These are phyloP conservation scores for Orthonyx spaldingii DNA, from an alignment of 2,113 vertebrate genomes.

Conservation along the genomic window DNA sequence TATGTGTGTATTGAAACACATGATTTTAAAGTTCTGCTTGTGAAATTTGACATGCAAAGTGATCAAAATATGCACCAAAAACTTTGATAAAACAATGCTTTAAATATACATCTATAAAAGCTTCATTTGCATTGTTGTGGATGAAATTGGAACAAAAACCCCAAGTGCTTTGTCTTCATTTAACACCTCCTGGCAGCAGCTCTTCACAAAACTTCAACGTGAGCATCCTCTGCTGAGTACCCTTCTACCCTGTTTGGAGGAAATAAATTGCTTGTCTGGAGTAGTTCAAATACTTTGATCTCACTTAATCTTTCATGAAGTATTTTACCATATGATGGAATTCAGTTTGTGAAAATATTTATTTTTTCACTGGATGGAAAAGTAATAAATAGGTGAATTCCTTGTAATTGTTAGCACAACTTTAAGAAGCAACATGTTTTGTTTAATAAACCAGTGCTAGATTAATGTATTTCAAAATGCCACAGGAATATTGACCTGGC, in stretches of 20 bases:
- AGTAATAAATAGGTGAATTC: not conserved
- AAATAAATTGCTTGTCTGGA: slow-evolving; percentile 25
- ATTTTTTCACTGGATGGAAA: not conserved
- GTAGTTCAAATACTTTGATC: not conserved
- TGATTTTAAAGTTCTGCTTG: not conserved
- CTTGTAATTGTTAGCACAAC: not conserved
- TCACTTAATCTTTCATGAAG: not conserved
- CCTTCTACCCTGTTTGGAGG: not conserved
- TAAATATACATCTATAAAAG: not conserved
- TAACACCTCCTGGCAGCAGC: not conserved
- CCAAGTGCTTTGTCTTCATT: not conserved
- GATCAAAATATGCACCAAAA: not conserved
- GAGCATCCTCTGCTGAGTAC: not conserved
- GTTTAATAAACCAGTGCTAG: not conserved
- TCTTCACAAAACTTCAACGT: not conserved
- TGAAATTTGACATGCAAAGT: not conserved
- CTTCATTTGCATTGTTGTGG: not conserved
- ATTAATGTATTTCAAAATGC: not conserved
- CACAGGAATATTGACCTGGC: not conserved
- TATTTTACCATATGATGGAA: not conserved
- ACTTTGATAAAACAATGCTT: not conserved
- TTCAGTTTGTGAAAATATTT: not conserved
- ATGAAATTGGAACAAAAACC: not conserved
- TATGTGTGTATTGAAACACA: not conserved
- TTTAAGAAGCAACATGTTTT: not conserved